Evolutionary conservation across 2,888 invertebrate species (phyloP), one percentile per base, ranked within the genome.

Genomic region (Frankliniella intonsa): DNA sequence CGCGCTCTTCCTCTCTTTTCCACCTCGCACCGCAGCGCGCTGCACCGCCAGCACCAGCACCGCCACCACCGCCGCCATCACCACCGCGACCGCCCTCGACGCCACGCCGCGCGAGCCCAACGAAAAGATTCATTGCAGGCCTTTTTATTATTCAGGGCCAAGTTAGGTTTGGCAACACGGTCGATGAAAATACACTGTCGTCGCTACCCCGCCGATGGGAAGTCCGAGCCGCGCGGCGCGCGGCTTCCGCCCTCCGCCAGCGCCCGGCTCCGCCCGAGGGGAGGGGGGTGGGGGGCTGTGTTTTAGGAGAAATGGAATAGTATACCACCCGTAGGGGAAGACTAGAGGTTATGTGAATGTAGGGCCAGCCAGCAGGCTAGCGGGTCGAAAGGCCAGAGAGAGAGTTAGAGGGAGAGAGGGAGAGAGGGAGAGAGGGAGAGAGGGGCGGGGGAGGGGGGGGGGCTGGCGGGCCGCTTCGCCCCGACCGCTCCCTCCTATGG

Each of bases 141-240:
- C 69, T 76, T 76, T 76, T 76, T 76, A 76, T 76, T 76, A 76
- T 76, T 76, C 69, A 76, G 69, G 69, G 25, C 69, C 69, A 76
- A 76, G 69, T 76, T 25, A 76, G 69, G 69, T 76, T 76, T 69
- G 69, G 69, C 69, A 69, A 14, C 62, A 69, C 55, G 55, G 69
- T 12, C 69, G 25, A 25, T 25, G 69, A 76, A 76, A 76, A 76
- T 76, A 22, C 69, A n/a, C 69, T 76, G 69, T 76, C 69, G 69
- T 76, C 69, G 25, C 69, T n/a, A 62, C 62, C n/a, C 62, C 3
- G 62, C 19, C n/a, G 62, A n/a, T 62, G 62, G 62, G 7, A 7
- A 62, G 62, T n/a, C 62, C 17, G 55, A 17, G 55, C 55, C 12
- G 14, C 3, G 55, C 55, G 3, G 9, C 55, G 17, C 55, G 55